Percentiles rank a stretch among this genome's conserved stretches.
These are phyloP conservation scores for Heliothis subflexa DNA, from an alignment of 1,140 invertebrate genomes.

Conservation along the genomic window DNA sequence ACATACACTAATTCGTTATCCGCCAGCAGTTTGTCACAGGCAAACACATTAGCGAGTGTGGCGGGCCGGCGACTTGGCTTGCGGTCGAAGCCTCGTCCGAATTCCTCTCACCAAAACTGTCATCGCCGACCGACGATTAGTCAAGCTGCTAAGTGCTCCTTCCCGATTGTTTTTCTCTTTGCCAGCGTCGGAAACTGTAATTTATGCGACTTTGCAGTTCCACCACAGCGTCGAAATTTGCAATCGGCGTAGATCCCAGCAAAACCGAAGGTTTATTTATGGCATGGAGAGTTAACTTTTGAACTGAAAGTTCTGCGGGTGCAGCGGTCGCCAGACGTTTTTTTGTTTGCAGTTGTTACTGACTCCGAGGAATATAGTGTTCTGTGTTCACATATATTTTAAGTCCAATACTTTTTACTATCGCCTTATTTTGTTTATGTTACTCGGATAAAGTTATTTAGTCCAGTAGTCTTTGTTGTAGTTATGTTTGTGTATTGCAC, in stretches of 20 bases:
- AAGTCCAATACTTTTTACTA: constrained; percentile 50
- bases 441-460: constrained; percentile 10
- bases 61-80: constrained; percentile 52
- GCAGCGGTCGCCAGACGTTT: constrained; percentile 70
- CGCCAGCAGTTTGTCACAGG: constrained; percentile 59
- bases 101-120: constrained; percentile 70
- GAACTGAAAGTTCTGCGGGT: constrained; percentile 77
- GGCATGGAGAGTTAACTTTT: constrained; percentile 75
- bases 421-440: constrained; percentile 29
- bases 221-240: constrained; percentile 75
- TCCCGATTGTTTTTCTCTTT: constrained; percentile 82
- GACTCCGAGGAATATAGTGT: constrained; percentile 60
- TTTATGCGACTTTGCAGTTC: constrained; percentile 85
- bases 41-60: constrained; percentile 60
- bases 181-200: constrained; percentile 75
- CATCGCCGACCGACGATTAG: constrained; percentile 79
- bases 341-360: constrained; percentile 70
- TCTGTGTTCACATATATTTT: constrained; percentile 60
- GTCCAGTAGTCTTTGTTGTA: not conserved
- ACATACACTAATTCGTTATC: constrained; percentile 51
- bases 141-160: constrained; percentile 83
- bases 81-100: constrained; percentile 59
- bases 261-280: constrained; percentile 86
- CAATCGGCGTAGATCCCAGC: constrained; percentile 78
- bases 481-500: too few species aligned